Base-by-base conservation (phyloP, 2,888 invertebrate species). In the Troides aeacus region DNA sequence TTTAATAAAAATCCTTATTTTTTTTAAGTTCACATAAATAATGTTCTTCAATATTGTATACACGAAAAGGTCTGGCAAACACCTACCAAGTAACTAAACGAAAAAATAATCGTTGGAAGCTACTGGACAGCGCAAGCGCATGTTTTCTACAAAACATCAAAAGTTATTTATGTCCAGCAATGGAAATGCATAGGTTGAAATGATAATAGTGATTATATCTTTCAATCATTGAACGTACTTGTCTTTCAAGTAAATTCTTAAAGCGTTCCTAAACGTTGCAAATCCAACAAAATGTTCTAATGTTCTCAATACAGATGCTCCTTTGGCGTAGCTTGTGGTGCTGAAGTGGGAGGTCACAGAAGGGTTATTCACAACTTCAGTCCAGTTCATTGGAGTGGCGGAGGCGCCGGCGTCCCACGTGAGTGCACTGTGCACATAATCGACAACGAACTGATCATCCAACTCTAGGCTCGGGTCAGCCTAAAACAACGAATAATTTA, bases 281-380 rank as follows among this genome's bases (percentile, higher is more conserved):
- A 81, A 77, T 15, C 95, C 95, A 62, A 95, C 87, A 15, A 94
- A 88, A 76, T 95, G 94, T 74, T 94, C 94, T 73, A 96, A 80
- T 95, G 95, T 96, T 68, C 94, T 94, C 36, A 96, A 89, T 0
- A 95, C 93, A 0, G 93, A 84, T 58, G 91, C 94, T 39, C 95
- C 95, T 81, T 97, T 96, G 59, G 94, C 94, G 76, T 96, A 96
- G 10, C 95, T 94, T 67, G 96, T 94, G 24, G 86, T 88, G 77
- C 95, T 94, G 79, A 96, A 96, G 84, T 95, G 94, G 0, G 88
- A 84, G 4, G 84, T 80, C 17, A 96, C 92, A 0, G 95, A 94
- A 1, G 89, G 83, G 24, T 85, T 84, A 71, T 89, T 81, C 0
- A 87, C 93, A 72, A 97, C 92, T 0, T 93, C 90, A 67, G 93